These are phyloP conservation scores for Varanus salvator DNA, from an alignment of 2,113 vertebrate genomes.

Conservation along the genomic window DNA sequence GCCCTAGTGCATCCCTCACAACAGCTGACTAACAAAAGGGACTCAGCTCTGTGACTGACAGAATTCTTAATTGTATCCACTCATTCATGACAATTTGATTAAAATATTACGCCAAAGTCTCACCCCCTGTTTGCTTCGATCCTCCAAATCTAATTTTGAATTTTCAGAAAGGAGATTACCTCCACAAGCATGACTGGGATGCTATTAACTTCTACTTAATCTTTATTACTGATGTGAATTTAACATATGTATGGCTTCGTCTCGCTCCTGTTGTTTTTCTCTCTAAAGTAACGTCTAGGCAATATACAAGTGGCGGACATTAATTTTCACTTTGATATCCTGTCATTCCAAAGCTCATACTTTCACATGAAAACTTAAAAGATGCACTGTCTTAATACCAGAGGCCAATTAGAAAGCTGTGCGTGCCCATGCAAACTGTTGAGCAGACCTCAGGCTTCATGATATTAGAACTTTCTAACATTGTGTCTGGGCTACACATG, in stretches of 20 bases:
- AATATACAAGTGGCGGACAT: constrained; percentile 71
- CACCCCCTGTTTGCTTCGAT: constrained; percentile 98
- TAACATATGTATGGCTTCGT: constrained; percentile 95
- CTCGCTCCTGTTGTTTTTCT: constrained; percentile 79
- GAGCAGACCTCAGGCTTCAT: not conserved
- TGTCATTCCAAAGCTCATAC: constrained; percentile 59
- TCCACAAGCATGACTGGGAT: constrained; percentile 96
- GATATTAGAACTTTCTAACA: constrained; percentile 32
- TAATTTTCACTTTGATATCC: constrained; percentile 72
- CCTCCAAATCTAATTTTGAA: constrained; percentile 99
- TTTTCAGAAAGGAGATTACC: constrained; percentile 98
- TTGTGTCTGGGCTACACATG: not conserved
- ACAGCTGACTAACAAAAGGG: constrained; percentile 89
- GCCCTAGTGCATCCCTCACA: constrained; percentile 77
- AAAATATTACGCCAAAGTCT: constrained; percentile 99
- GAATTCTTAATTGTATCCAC: constrained; percentile 99
- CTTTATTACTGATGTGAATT: constrained; percentile 96
- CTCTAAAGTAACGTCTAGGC: constrained; percentile 76
- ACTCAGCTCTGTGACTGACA: constrained; percentile 93
- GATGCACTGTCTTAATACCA: constrained; percentile 36
- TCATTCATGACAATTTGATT: constrained; percentile 99
- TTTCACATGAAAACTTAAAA: constrained; percentile 57
- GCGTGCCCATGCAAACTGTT: not conserved
- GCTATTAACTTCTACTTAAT: constrained; percentile 99
- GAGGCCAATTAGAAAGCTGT: constrained; percentile 25